Evolutionary conservation across 1,140 invertebrate species (phyloP).

Genomic region (Parapsyche elsis): DNA sequence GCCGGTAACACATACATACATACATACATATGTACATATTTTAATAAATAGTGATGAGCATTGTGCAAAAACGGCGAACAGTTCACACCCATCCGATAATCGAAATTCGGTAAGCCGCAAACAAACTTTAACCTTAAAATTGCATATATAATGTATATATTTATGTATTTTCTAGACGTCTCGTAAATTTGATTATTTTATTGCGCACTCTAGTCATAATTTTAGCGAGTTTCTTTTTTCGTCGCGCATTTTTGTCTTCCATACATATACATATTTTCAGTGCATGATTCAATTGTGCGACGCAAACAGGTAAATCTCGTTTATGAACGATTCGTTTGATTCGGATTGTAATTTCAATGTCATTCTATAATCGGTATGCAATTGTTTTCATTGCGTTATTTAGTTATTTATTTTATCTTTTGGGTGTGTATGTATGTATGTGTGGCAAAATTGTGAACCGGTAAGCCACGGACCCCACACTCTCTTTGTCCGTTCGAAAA

Average conservation of each 20-base stretch:
- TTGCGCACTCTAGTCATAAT: slow-evolving; percentile 13
- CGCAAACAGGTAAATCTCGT: slow-evolving; percentile 31
- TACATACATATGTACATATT: too few species aligned
- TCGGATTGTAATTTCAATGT: neutral
- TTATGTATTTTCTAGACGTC: neutral
- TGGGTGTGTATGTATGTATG: neutral
- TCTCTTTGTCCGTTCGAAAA: neutral
- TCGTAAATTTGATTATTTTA: slow-evolving; percentile 29
- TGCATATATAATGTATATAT: too few species aligned
- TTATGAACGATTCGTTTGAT: slow-evolving; percentile 10
- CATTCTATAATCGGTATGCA: too few species aligned
- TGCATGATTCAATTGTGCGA: slow-evolving; percentile 25
- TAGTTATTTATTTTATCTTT: too few species aligned
- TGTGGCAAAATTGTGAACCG: neutral
- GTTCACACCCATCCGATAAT: too few species aligned
- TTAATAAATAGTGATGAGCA: too few species aligned
- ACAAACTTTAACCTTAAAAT: too few species aligned
- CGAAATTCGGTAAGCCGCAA: too few species aligned
- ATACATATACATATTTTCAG: neutral
- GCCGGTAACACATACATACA: too few species aligned
- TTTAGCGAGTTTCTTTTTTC: neutral
- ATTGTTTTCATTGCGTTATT: too few species aligned
- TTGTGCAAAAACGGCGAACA: too few species aligned
- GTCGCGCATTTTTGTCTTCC: neutral
- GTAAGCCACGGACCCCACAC: slow-evolving; percentile 13